phyloP scores from a whole-genome alignment of 2,113 vertebrate species.

The Opisthocomus hoazin region DNA sequence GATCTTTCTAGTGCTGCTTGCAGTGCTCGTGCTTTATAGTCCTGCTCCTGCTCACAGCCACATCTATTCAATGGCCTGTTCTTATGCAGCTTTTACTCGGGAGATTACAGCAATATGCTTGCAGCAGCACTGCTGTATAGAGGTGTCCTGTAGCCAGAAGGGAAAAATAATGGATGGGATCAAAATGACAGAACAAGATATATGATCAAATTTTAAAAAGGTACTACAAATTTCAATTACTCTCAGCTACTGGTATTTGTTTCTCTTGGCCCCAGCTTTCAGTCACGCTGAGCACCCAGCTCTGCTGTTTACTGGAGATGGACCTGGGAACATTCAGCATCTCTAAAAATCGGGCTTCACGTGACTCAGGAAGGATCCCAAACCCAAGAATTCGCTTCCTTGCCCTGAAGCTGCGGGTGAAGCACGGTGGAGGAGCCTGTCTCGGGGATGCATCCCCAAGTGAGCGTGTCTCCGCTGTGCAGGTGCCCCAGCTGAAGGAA shows the following conservation, averaged over 20 bases:
- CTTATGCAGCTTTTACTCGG: background rate
- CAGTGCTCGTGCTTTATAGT: background rate
- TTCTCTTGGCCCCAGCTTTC: background rate
- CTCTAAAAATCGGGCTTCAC: background rate
- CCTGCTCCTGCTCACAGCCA: background rate
- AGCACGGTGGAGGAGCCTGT: background rate
- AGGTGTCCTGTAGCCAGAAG: background rate
- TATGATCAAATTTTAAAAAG: fast-evolving
- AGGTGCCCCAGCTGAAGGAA: background rate
- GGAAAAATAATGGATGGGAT: background rate
- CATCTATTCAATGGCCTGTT: background rate
- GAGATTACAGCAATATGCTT: background rate
- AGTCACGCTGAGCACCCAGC: background rate
- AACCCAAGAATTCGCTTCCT: background rate
- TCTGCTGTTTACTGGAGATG: fast-evolving
- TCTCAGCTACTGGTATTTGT: background rate
- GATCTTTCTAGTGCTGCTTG: background rate
- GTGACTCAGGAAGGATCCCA: background rate
- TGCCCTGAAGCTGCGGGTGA: background rate
- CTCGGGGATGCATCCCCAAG: fast-evolving
- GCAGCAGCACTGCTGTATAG: background rate
- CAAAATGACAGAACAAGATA: background rate
- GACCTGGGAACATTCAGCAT: fast-evolving
- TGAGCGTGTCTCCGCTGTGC: fast-evolving
- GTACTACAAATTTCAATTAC: background rate